A percentile compares a stretch with the other conserved stretches of the same genome.
Evolutionary conservation across 2,888 invertebrate species (phyloP).

Genomic region (Meta bourneti): DNA sequence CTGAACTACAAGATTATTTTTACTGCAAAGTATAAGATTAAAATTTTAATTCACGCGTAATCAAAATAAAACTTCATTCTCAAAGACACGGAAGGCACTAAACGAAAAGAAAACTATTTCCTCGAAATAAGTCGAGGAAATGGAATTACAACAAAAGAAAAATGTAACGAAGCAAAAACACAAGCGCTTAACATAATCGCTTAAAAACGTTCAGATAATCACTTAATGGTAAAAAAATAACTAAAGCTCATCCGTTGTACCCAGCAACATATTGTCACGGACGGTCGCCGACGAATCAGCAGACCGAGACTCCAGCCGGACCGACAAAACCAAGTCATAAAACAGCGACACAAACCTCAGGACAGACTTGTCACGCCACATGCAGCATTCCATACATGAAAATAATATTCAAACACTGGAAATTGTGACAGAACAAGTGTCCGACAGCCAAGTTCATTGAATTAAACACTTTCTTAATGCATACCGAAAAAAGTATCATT

Average conservation of each 20-base stretch:
- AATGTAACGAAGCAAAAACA: too few species aligned
- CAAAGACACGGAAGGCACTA: too few species aligned
- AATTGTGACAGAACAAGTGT: not conserved
- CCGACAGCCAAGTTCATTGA: not conserved
- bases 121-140: too few species aligned
- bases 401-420: not conserved
- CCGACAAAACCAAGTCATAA: conserved; percentile 34
- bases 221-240: not conserved
- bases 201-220: too few species aligned
- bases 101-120: too few species aligned
- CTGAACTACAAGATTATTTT: too few species aligned
- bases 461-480: not conserved
- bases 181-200: too few species aligned
- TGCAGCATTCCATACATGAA: conserved; percentile 4
- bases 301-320: conserved; percentile 33
- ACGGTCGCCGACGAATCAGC: conserved; percentile 22
- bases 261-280: not conserved
- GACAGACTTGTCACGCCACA: conserved; percentile 29
- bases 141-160: too few species aligned
- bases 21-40: too few species aligned
- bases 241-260: not conserved
- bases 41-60: too few species aligned
- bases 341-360: conserved; percentile 7
- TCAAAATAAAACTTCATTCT: too few species aligned
- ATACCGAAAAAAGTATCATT: not conserved